These are phyloP conservation scores for Liopterus haemorrhoidalis DNA, from an alignment of 2,888 invertebrate genomes.

Conservation along the genomic window DNA sequence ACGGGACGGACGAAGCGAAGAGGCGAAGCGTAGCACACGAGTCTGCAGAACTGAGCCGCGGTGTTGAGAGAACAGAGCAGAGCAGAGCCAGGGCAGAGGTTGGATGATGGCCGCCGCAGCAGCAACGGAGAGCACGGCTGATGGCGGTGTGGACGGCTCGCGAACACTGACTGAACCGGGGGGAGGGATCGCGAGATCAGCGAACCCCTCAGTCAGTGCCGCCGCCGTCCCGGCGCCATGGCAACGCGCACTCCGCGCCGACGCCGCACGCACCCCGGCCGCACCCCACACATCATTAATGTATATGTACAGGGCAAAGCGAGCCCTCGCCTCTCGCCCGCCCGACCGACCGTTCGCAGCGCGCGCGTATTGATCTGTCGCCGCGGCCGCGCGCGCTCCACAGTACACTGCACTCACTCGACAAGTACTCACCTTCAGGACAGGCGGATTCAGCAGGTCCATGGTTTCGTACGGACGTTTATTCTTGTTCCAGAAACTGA, in stretches of 20 bases:
- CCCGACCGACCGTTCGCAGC: constrained; percentile 21
- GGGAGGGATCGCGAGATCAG: constrained; percentile 42
- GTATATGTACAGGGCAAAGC: constrained; percentile 42
- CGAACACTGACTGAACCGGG: constrained; percentile 52
- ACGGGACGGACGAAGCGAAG: constrained; percentile 37
- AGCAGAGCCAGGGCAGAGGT: too few relatives aligned
- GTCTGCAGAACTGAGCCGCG: too few relatives aligned
- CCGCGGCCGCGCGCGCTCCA: constrained; percentile 19
- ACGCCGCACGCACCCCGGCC: constrained; percentile 47
- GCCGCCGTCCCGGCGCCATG: constrained; percentile 46
- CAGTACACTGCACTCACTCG: constrained; percentile 32
- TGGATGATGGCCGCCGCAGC: constrained; percentile 45
- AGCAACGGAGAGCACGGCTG: constrained; percentile 41
- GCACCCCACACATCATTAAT: constrained; percentile 45
- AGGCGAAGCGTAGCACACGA: constrained; percentile 21
- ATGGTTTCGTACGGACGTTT: constrained; percentile 31
- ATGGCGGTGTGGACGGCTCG: constrained; percentile 44
- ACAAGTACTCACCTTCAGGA: constrained; percentile 42
- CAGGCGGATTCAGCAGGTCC: constrained; percentile 44
- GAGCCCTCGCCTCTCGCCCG: constrained; percentile 24
- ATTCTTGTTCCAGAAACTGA: constrained; percentile 25
- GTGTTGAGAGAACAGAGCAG: too few relatives aligned
- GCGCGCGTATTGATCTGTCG: constrained; percentile 21
- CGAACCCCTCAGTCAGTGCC: constrained; percentile 38
- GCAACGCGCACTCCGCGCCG: constrained; percentile 41